phyloP scores from a whole-genome alignment of 1,140 invertebrate genomes.

The Drosophila teissieri region DNA sequence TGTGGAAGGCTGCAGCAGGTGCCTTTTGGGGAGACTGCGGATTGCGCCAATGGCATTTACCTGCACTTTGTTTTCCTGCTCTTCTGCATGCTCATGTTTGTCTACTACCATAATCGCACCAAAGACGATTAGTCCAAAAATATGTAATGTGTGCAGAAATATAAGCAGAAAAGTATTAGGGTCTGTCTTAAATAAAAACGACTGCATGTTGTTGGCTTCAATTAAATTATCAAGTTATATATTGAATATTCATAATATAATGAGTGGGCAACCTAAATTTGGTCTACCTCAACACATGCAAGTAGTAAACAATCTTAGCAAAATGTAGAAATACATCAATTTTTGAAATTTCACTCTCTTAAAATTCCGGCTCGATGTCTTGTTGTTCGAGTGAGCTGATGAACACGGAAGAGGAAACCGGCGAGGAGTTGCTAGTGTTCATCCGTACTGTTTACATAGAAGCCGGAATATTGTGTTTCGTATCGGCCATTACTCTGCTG shows the following conservation, averaged over 20 bases:
- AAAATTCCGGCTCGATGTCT: neutral
- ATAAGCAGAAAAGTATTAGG: too few species aligned
- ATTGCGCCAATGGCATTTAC: constrained; percentile 5
- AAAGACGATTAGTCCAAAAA: too few species aligned
- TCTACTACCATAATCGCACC: neutral
- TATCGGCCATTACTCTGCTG: neutral
- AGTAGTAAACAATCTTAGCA: neutral
- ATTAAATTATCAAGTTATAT: too few species aligned
- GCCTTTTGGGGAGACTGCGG: neutral
- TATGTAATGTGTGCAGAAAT: too few species aligned
- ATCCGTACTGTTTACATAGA: neutral
- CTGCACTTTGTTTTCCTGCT: constrained; percentile 10
- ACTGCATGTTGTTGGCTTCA: too few species aligned
- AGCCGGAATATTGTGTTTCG: neutral
- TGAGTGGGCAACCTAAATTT: too few species aligned
- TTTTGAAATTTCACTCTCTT: neutral
- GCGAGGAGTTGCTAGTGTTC: neutral
- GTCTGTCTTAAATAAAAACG: too few species aligned
- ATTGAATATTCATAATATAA: too few species aligned
- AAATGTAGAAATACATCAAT: neutral
- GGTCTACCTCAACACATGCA: too few species aligned
- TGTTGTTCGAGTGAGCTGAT: neutral
- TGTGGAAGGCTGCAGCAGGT: constrained; percentile 5
- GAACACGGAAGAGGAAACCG: neutral
- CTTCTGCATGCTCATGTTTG: constrained; percentile 3